These are phyloP conservation scores for Mormyrus proboscirostris DNA, from an alignment of 2,797 vertebrate species.

Conservation along the genomic window DNA sequence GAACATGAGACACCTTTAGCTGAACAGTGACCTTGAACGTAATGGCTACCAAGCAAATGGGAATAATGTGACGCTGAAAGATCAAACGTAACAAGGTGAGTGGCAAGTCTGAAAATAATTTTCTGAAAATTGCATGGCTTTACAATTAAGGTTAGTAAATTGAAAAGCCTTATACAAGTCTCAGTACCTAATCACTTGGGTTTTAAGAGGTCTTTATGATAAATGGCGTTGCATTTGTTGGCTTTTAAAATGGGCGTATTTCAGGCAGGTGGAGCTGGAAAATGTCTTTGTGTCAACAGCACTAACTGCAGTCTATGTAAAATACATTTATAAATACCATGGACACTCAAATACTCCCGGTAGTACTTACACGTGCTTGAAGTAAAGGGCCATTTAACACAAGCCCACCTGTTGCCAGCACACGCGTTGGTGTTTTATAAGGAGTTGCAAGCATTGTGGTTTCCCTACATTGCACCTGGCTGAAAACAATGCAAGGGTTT, in stretches of 20 bases:
- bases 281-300: not conserved
- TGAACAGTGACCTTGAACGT: not conserved
- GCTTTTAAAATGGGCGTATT: not conserved
- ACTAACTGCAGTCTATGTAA: not conserved
- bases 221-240: not conserved
- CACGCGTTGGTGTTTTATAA: not conserved
- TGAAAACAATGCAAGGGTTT: not conserved
- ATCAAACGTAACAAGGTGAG: not conserved
- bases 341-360: not conserved
- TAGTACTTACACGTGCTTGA: not conserved
- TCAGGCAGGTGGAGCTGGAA: not conserved
- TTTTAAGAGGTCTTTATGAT: constrained; percentile 13
- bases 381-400: constrained; percentile 1
- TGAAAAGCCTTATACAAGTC: constrained; percentile 8
- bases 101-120: not conserved
- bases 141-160: constrained; percentile 16
- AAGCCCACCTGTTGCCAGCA: not conserved
- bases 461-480: not conserved
- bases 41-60: not conserved
- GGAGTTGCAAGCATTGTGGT: not conserved
- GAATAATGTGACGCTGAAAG: not conserved
- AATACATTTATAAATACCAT: not conserved
- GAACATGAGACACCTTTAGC: not conserved
- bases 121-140: constrained; percentile 10
- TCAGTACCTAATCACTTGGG: not conserved